Evolutionary conservation across 2,888 invertebrate species (phyloP).

Genomic region (Folsomia manolachei): DNA sequence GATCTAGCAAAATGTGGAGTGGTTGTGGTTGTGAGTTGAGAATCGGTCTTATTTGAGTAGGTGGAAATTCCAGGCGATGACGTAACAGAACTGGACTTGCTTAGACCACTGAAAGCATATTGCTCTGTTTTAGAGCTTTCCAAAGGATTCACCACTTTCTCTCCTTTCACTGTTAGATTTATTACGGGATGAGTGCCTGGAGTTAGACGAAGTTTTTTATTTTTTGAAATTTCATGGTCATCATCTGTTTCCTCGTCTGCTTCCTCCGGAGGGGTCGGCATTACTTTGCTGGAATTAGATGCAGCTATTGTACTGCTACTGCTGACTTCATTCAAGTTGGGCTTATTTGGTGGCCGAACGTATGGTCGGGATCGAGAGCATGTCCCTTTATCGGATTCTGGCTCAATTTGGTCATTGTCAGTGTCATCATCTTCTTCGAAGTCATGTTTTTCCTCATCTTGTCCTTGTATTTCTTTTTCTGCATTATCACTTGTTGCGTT

Average conservation of each 20-base stretch:
- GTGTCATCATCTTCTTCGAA: neutral
- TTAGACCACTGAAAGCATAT: too few relatives aligned
- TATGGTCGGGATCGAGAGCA: constrained; percentile 11
- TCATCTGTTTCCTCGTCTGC: neutral
- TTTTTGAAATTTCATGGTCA: neutral
- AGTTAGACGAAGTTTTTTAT: neutral
- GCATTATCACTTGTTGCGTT: neutral
- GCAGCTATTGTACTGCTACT: too few relatives aligned
- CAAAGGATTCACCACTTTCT: neutral
- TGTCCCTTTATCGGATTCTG: neutral
- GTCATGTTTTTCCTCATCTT: neutral
- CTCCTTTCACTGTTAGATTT: too few relatives aligned
- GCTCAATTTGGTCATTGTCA: neutral
- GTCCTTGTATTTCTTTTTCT: neutral
- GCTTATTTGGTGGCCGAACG: neutral
- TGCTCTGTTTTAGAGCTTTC: neutral
- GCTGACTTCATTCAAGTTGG: neutral
- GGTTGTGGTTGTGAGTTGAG: too few relatives aligned
- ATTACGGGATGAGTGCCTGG: too few relatives aligned
- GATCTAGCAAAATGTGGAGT: too few relatives aligned
- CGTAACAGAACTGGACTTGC: too few relatives aligned
- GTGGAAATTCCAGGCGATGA: neutral
- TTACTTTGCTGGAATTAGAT: neutral
- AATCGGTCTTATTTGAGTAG: too few relatives aligned
- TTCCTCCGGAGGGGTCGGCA: neutral